Conservation (phyloP, 2,113 vertebrate species). For the Tetraodon nigroviridis region DNA sequence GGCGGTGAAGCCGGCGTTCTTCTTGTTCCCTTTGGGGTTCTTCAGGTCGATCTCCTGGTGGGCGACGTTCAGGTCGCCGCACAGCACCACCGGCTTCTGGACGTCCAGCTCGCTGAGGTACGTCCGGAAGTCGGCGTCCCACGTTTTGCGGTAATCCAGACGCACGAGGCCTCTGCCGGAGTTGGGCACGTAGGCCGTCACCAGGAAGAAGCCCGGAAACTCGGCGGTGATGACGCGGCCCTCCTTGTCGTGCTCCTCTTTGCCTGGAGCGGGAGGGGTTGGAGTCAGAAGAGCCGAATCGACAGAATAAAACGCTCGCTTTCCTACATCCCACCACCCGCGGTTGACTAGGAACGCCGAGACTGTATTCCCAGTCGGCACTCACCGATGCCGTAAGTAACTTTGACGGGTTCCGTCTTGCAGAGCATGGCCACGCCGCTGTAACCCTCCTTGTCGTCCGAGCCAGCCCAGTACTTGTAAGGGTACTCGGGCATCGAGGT, state of each 20-base stretch:
- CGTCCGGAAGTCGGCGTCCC: slow-evolving; percentile 82
- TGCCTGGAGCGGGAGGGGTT: slow-evolving; percentile 64
- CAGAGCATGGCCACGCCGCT: slow-evolving; percentile 87
- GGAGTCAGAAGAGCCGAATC: no score
- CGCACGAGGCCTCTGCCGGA: slow-evolving; percentile 81
- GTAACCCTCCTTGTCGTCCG: slow-evolving; percentile 84
- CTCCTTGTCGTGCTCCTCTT: slow-evolving; percentile 88
- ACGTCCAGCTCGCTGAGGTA: slow-evolving; percentile 80
- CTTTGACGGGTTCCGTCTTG: slow-evolving; percentile 80
- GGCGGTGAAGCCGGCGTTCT: slow-evolving; percentile 84
- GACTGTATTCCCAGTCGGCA: background rate
- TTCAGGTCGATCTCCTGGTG: slow-evolving; percentile 89
- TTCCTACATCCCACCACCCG: no score
- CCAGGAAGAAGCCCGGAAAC: slow-evolving; percentile 79
- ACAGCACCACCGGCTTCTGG: slow-evolving; percentile 83
- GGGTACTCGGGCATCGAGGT: slow-evolving; percentile 80
- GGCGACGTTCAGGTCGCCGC: slow-evolving; percentile 89
- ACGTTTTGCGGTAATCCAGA: slow-evolving; percentile 85
- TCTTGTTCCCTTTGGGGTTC: slow-evolving; percentile 88
- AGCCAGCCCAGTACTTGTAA: slow-evolving; percentile 84
- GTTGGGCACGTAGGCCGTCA: slow-evolving; percentile 86
- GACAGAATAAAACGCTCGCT: no score
- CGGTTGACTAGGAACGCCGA: no score
- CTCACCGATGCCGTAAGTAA: slow-evolving; percentile 88
- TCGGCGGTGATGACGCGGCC: slow-evolving; percentile 88